Conservation (phyloP, 1,140 invertebrate genomes). For the Eumaeus atala region DNA sequence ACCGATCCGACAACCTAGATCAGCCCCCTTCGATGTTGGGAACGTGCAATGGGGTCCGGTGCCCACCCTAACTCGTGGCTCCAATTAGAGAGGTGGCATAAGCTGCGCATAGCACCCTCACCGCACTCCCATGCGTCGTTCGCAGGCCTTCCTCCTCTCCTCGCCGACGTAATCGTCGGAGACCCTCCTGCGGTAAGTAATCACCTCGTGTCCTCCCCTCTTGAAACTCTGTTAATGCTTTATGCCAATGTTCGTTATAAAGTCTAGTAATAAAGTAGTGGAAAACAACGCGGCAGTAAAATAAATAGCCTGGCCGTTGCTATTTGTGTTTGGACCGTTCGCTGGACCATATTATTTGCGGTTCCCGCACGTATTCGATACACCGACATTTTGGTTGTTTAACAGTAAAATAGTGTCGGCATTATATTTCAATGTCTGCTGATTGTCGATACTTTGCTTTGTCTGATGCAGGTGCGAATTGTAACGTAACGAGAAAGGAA, state of each 20-base stretch:
- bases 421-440: background rate
- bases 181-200: too few species aligned
- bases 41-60: too few species aligned
- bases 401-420: background rate
- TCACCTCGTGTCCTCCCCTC: too few species aligned
- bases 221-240: too few species aligned
- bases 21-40: background rate
- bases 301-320: background rate
- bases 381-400: background rate
- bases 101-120: too few species aligned
- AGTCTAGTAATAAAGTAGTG: background rate
- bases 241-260: background rate
- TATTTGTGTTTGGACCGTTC: background rate
- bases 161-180: too few species aligned
- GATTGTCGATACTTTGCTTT: background rate
- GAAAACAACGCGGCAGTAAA: background rate
- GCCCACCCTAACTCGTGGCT: too few species aligned
- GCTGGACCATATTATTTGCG: slow-evolving; percentile 7
- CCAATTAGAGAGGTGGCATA: too few species aligned
- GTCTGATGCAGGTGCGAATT: background rate
- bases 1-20: too few species aligned
- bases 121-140: too few species aligned
- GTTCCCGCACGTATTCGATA: background rate
- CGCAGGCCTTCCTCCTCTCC: too few species aligned
- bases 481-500: background rate